phyloP scores from a whole-genome alignment of 1,140 invertebrate genomes.

The Anoplophora glabripennis region DNA sequence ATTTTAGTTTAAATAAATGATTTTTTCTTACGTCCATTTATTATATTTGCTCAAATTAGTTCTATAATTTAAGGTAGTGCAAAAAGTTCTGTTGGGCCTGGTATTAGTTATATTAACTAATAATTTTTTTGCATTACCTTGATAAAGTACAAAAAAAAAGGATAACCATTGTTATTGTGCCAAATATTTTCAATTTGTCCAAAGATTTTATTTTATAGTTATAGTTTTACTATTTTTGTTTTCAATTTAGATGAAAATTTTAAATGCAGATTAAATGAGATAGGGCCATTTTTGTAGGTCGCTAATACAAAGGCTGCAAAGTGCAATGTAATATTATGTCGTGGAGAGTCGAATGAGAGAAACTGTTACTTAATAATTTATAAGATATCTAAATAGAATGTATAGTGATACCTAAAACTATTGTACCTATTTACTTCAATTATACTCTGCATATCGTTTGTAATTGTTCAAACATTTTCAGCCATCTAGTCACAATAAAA shows the following conservation, averaged over 20 bases:
- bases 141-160: slow-evolving; percentile 16
- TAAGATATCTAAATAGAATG: slow-evolving; percentile 7
- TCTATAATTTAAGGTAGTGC: slow-evolving; percentile 12
- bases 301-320: slow-evolving; percentile 38
- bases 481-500: slow-evolving; percentile 50
- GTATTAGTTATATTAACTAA: background rate
- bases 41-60: slow-evolving; percentile 15
- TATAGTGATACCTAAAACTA: slow-evolving; percentile 31
- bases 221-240: background rate
- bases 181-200: slow-evolving; percentile 16
- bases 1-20: slow-evolving; percentile 1
- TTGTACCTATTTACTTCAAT: slow-evolving; percentile 42
- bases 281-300: slow-evolving; percentile 32
- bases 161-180: slow-evolving; percentile 24
- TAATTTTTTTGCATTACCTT: slow-evolving; percentile 12
- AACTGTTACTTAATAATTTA: slow-evolving; percentile 21
- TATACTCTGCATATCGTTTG: slow-evolving; percentile 50
- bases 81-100: slow-evolving; percentile 5
- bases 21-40: background rate
- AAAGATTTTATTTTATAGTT: slow-evolving; percentile 18
- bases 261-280: slow-evolving; percentile 11
- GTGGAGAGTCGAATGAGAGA: slow-evolving; percentile 17
- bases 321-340: slow-evolving; percentile 38
- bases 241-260: background rate
- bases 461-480: slow-evolving; percentile 48